Base-by-base conservation (phyloP, 2,113 vertebrate species). In the Saccopteryx leptura region DNA sequence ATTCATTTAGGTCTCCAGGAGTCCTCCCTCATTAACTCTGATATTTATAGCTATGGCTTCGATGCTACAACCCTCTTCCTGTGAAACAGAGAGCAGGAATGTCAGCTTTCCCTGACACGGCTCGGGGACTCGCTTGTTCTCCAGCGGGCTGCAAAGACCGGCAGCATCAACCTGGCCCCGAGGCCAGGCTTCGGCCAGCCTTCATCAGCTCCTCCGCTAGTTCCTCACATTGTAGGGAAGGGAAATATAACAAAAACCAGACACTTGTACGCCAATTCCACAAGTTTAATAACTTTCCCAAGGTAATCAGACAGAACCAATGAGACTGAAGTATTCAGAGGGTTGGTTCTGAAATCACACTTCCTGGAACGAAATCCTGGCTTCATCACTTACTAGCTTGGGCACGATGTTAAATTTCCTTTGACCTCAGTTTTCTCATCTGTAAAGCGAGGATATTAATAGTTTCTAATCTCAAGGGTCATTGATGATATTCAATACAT, bases 1-100 rank as follows among this genome's bases (percentile, higher is more conserved):
- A 98, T 97, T 96, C 96, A 97, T 97, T 96, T 95, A 94, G 83
- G 93, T 95, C 93, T 97, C 95, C 33, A 92, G 94, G 96, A 98
- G 96, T 91, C 97, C 94, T 95, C 93, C 94, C 91, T 97, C 97
- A 93, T 98, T 97, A 97, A 96, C 89, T 84, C 86, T 46, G 91
- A 56, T 97, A 97, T 97, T 97, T 97, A 97, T 95, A 97, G 94
- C 76, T 5, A 4, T 24, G 48, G 82, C 87, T 90, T 90, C 31
- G 9, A 23, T 33, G 83, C 66, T 56, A 21, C 84, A 28, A 0
- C 19, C 60, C 66, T 94, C 95, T 86, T 84, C 87, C 95, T 81
- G 61, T 78, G 94, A 91, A 96, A 74, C 91, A 71, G 3, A 18
- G 93, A 90, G 52, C 89, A 66, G 28, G 8, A 28, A 75, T 68